Conservation (phyloP, 2,888 invertebrate species). For the Nephrotoma appendiculata region DNA sequence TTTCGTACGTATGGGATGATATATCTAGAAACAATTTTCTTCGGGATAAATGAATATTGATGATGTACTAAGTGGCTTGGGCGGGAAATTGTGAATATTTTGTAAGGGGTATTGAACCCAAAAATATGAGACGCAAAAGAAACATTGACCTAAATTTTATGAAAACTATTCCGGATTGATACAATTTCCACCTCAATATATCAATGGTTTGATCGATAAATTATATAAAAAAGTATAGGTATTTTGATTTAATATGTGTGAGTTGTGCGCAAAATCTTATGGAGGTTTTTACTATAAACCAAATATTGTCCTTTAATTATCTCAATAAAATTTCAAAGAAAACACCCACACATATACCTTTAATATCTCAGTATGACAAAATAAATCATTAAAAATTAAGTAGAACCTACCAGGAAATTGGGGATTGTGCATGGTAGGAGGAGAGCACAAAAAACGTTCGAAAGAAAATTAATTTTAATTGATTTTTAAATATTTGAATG, state of each 20-base stretch:
- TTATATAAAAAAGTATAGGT: too few relatives aligned
- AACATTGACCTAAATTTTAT: neutral
- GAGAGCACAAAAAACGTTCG: neutral
- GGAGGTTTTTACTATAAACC: too few relatives aligned
- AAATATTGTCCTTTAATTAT: neutral
- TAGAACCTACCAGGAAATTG: neutral
- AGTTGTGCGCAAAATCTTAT: too few relatives aligned
- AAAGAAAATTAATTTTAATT: neutral
- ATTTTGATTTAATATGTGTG: too few relatives aligned
- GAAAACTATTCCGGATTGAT: neutral
- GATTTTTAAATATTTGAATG: neutral
- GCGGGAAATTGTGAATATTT: neutral
- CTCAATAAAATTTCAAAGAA: neutral
- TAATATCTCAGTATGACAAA: neutral
- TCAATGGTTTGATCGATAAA: neutral
- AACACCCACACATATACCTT: neutral
- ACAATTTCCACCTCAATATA: neutral
- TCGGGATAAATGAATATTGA: neutral
- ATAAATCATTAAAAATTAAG: neutral
- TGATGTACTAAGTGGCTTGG: neutral
- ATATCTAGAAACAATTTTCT: neutral
- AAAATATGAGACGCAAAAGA: neutral
- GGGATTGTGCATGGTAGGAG: neutral
- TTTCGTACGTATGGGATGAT: neutral
- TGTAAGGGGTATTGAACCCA: neutral